Base-by-base conservation (phyloP, 2,797 vertebrate species). In the Siniperca undulata region DNA sequence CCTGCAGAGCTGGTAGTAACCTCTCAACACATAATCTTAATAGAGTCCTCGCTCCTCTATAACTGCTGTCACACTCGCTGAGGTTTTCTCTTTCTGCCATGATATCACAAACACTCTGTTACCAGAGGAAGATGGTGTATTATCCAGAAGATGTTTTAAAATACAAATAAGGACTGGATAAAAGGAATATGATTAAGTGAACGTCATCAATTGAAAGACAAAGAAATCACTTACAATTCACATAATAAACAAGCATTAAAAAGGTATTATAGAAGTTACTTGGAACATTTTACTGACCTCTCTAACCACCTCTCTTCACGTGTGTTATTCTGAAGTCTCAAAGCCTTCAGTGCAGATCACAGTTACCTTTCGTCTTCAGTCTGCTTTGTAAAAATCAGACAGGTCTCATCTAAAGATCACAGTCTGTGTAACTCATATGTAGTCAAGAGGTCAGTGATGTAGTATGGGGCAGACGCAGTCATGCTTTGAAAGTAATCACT, bases 11-110 rank as follows among this genome's bases (percentile, higher is more conserved):
- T 60, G 56, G 27, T 50, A 52, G 68, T 81, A 74, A 59, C 74
- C 66, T 85, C 61, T 82, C 59, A 40, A 74, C 61, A 24, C 14
- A 3, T 69, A 88, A 74, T 86, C 55, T 56, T 84, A 88, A 88
- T 78, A 1, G 55, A 69, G 74, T 81, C 44, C 56, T 84, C 61
- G 7, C 27, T 83, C 38, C 62, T 87, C 69, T 20, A 12, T 61
- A 36, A 50, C 65, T 30, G 44, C 77, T 74, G 60, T 83, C 64
- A 66, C 36, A 52, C 27, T 55, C 12, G 0, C 65, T 68, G 22
- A 72, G 48, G 27, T 62, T 71, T 70, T 64, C 34, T 67, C 7
- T 83, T 24, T 50, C 36, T 58, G 50, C 38, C 17, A 38, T 4
- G 66, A 56, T 67, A 77, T 3, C 13, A 59, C 46, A 62, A 5